Percentiles rank a stretch among this genome's conserved stretches.
phyloP scores from a whole-genome alignment of 2,113 vertebrate genomes.

The Aptenodytes forsteri region DNA sequence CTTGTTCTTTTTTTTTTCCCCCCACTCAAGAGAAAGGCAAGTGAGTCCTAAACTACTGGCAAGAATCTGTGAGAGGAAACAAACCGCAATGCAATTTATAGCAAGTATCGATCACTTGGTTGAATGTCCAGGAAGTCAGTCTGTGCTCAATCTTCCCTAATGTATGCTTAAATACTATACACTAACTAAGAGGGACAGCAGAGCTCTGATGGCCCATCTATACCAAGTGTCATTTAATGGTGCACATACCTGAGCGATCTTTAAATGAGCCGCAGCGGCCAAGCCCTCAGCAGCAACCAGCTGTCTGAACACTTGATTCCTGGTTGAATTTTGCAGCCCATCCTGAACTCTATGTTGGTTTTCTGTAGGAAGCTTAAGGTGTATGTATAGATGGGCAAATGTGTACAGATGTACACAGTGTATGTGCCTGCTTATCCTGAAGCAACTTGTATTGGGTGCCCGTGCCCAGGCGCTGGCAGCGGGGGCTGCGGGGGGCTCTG shows the following conservation, averaged over 20 bases:
- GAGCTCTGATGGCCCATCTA: not conserved
- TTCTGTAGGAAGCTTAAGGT: not conserved
- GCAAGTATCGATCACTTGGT: not conserved
- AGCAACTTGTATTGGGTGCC: not conserved
- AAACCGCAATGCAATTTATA: not conserved
- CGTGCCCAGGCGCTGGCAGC: fast-evolving
- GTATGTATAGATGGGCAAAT: not conserved
- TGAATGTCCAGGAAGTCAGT: not conserved
- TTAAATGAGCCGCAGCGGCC: not conserved
- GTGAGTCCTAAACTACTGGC: not conserved
- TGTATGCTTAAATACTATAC: not conserved
- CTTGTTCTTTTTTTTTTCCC: fast-evolving
- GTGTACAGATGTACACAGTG: fast-evolving
- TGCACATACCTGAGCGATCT: not conserved
- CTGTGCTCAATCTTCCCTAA: not conserved
- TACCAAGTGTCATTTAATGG: not conserved
- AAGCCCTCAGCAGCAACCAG: not conserved
- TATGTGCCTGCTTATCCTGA: too few relatives aligned
- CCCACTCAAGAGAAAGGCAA: not conserved
- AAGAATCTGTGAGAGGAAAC: not conserved
- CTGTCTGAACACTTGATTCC: not conserved
- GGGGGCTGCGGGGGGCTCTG: fast-evolving
- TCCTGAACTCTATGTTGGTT: not conserved
- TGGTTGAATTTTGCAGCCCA: not conserved
- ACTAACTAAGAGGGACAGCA: not conserved